Percentiles rank a stretch among this genome's conserved stretches.
phyloP scores from a whole-genome alignment of 2,888 invertebrate species.

The Masnerella sp. region DNA sequence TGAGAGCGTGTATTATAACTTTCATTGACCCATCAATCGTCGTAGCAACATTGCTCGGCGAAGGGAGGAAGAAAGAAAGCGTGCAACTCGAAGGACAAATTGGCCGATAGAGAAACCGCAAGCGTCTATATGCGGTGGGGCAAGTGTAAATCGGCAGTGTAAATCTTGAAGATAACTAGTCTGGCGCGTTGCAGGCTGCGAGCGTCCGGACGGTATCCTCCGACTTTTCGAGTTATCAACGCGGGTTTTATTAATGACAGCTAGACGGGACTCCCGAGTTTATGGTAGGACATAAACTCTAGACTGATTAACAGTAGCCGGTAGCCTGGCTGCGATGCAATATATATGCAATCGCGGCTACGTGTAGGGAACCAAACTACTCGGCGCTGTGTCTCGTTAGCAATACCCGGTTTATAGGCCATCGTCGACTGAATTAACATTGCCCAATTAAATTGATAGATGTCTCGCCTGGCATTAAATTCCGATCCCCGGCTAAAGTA shows the following conservation, averaged over 20 bases:
- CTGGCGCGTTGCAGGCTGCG: slow-evolving; percentile 53
- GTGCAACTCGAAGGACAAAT: slow-evolving; percentile 44
- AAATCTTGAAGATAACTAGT: slow-evolving; percentile 65
- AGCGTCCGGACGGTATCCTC: slow-evolving; percentile 67
- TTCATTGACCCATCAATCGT: too few relatives aligned
- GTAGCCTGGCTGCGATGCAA: slow-evolving; percentile 68
- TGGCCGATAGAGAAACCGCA: slow-evolving; percentile 57
- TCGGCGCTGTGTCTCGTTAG: slow-evolving; percentile 74
- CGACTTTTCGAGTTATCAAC: slow-evolving; percentile 78
- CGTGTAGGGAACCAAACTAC: slow-evolving; percentile 69
- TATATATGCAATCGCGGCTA: slow-evolving; percentile 73
- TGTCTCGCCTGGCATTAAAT: slow-evolving; percentile 73
- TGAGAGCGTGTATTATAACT: too few relatives aligned
- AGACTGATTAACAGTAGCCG: slow-evolving; percentile 78
- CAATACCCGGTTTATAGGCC: slow-evolving; percentile 76
- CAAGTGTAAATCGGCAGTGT: slow-evolving; percentile 62
- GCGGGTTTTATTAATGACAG: slow-evolving; percentile 77
- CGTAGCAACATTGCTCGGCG: slow-evolving; percentile 1
- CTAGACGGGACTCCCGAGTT: slow-evolving; percentile 71
- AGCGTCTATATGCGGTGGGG: slow-evolving; percentile 38
- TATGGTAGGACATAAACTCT: slow-evolving; percentile 77
- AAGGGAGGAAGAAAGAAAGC: slow-evolving; percentile 13
- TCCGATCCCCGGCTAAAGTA: slow-evolving; percentile 69
- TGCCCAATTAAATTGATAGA: slow-evolving; percentile 78
- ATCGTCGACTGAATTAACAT: slow-evolving; percentile 78